Evolutionary conservation across 2,888 invertebrate genomes (phyloP).

Genomic region (Phoenoteleia sp.): DNA sequence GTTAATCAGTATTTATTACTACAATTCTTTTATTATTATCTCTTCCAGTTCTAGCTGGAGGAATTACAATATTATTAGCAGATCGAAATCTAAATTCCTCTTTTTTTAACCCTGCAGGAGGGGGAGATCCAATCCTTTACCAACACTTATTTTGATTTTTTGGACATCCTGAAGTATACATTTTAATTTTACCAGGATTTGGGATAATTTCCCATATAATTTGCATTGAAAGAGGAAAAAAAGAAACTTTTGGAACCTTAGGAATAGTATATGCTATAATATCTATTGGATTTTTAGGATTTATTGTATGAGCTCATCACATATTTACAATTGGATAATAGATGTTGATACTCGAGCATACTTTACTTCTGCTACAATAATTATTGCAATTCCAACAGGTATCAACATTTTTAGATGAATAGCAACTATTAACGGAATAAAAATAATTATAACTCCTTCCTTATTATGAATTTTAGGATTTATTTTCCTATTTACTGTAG

Average conservation of each 20-base stretch:
- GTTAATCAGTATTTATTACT: conserved; percentile 91
- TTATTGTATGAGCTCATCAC: conserved; percentile 95
- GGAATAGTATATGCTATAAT: conserved; percentile 95
- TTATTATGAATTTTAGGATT: conserved; percentile 92
- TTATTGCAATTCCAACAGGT: conserved; percentile 95
- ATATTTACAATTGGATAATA: conserved; percentile 95
- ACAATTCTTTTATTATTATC: conserved; percentile 90
- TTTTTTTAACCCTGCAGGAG: conserved; percentile 93
- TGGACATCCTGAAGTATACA: conserved; percentile 95
- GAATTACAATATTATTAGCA: conserved; percentile 92
- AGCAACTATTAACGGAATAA: conserved; percentile 89
- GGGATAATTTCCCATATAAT: conserved; percentile 94
- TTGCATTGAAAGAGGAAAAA: conserved; percentile 92
- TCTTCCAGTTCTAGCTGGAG: conserved; percentile 92
- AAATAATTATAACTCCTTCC: conserved; percentile 88
- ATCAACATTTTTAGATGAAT: conserved; percentile 95
- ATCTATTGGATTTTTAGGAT: conserved; percentile 93
- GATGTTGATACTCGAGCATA: conserved; percentile 95
- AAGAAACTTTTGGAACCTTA: conserved; percentile 91
- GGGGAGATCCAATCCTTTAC: conserved; percentile 89
- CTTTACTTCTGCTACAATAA: conserved; percentile 94
- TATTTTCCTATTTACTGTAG: conserved; percentile 92
- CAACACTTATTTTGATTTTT: conserved; percentile 91
- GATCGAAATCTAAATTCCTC: conserved; percentile 94
- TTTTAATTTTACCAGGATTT: conserved; percentile 94